Base-by-base conservation (phyloP, 1,140 invertebrate genomes). In the Spodoptera frugiperda region DNA sequence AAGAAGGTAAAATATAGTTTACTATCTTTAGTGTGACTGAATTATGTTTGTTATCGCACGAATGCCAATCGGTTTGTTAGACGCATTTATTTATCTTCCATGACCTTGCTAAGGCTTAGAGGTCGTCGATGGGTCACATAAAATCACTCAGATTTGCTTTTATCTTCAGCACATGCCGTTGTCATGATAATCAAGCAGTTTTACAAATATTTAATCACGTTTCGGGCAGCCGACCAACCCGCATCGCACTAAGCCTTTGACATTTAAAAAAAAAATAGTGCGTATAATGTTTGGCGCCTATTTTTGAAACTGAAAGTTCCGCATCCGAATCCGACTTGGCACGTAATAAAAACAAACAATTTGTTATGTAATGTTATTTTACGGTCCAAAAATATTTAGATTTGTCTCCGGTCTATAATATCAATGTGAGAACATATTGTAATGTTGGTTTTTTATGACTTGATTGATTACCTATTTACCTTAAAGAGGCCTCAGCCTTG, bases 1-100 rank as follows among this genome's bases (percentile, higher is more conserved):
- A 86, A 86, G 76, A 86, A 86, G 84, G 84, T 86, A 82, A 82
- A 71, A 63, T 77, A 74, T 59, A 68, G n/a, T 73, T 73, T 65
- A 55, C 74, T 82, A 84, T 79, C 75, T 68, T 8, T 71, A 39
- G 12, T 9, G 39, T 15, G 10, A 55, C 11, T 55, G 15, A 75
- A 44, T 65, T 57, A 25, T 19, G 33, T 17, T 30, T 46, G 49
- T 65, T 73, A 73, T 65, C 68, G 53, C 49, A 59, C 46, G 44
- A 44, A 15, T 74, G 61, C 44, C 63, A 72, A 78, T 80, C 76
- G 46, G 21, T 67, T 59, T 75, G 19, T 79, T 79, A 67, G 30
- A 57, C 17, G 63, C 54, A 63, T 76, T 74, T 82, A 79, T 82
- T 78, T 84, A 82, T 84, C 67, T 82, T 70, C 49, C 44, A 19